phyloP scores from a whole-genome alignment of 2,797 vertebrate species.

The Pipistrellus pygmaeus region DNA sequence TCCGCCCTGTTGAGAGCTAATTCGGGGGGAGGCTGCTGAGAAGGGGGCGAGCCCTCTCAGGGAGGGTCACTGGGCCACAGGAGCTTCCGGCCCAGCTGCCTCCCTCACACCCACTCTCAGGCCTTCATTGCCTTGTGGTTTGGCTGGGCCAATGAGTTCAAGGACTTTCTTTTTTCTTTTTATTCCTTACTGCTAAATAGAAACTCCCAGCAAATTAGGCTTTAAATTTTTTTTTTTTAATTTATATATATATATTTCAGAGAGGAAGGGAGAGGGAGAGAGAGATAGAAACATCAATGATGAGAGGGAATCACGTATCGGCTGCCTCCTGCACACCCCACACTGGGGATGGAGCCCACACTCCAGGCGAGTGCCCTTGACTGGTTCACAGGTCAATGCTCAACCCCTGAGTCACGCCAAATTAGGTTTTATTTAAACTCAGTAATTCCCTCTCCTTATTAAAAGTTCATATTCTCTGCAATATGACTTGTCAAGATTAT shows the following conservation, averaged over 20 bases:
- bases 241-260: too few species aligned
- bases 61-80: neutral
- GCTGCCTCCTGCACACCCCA: too few species aligned
- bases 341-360: too few species aligned
- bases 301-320: too few species aligned
- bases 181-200: neutral
- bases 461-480: constrained; percentile 45
- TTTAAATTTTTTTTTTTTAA: neutral
- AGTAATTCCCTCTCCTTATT: neutral
- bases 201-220: neutral
- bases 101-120: neutral
- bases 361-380: too few species aligned
- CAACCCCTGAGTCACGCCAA: neutral
- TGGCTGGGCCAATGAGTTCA: neutral
- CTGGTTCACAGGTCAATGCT: too few species aligned
- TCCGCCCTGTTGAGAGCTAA: neutral
- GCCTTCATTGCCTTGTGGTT: neutral
- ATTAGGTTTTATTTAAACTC: constrained; percentile 33
- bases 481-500: constrained; percentile 44
- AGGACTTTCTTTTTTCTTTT: fast-evolving
- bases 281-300: too few species aligned
- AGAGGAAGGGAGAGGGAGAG: too few species aligned
- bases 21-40: neutral
- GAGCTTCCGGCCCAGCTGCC: neutral
- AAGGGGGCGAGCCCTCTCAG: neutral